A percentile compares a stretch with the other conserved stretches of the same genome.
Conservation (phyloP, 1,140 invertebrate genomes). For the Maconellicoccus hirsutus region DNA sequence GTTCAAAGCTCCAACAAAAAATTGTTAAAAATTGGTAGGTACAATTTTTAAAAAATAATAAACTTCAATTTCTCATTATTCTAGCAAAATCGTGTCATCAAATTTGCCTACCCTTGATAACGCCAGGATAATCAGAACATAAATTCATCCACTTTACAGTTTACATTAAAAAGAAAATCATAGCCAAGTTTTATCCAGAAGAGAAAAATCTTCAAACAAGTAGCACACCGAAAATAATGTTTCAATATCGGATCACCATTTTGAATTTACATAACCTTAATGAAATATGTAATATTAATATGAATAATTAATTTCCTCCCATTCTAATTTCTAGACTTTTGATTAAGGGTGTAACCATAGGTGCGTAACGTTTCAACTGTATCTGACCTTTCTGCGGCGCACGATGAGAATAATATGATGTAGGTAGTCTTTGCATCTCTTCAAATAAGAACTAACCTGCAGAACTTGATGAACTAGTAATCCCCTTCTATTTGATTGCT, state of each 20-base stretch:
- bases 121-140: too few relatives aligned
- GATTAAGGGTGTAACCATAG: slow-evolving; percentile 20
- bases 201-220: too few relatives aligned
- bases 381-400: not conserved
- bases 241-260: slow-evolving; percentile 11
- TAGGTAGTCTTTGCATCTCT: not conserved
- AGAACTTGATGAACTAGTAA: slow-evolving; percentile 21
- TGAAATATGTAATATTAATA: slow-evolving; percentile 17
- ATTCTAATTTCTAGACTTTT: slow-evolving; percentile 18
- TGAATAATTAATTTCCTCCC: not conserved
- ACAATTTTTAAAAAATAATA: too few relatives aligned
- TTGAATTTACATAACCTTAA: not conserved
- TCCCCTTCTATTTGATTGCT: slow-evolving; percentile 18
- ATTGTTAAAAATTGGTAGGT: too few relatives aligned
- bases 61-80: too few relatives aligned
- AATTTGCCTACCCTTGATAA: too few relatives aligned
- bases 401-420: slow-evolving; percentile 20
- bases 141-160: too few relatives aligned
- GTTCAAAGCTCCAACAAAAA: too few relatives aligned
- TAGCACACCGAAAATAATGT: not conserved
- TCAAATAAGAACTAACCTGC: slow-evolving; percentile 15
- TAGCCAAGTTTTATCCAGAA: too few relatives aligned
- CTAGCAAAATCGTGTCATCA: too few relatives aligned
- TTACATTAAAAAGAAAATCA: too few relatives aligned
- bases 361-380: slow-evolving; percentile 18